Evolutionary conservation across 35 echinoderm and acorn worm genomes (phyloP), one percentile per base, ranked within the genome.

Genomic region (Amphiura filiformis): DNA sequence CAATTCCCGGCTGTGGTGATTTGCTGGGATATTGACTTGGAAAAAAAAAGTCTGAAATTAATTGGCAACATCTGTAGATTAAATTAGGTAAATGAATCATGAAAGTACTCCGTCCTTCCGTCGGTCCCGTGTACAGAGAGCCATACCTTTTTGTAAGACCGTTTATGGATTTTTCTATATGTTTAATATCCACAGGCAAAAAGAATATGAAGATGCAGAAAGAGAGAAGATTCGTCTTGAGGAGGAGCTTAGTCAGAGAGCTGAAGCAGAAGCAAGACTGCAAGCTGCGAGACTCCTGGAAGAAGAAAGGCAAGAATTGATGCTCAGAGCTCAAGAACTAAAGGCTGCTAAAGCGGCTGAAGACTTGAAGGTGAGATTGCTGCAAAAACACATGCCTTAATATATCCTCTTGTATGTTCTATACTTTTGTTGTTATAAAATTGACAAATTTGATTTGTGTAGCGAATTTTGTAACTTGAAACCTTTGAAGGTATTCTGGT

Each of bases 321-420:
- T 39, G 39, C 80, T 56, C 37, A 84, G 39, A 79, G 23, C 32
- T 12, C 52, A 65, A n/a, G 77, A 94, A 13, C 3, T 82, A 37
- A 81, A 81, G 42, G 88, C 85, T 39, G 70, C 37, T 14, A 76
- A 97, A 44, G 84, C 56, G 36, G 91, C 88, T 65, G 80, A 89
- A 44, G 78, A 90, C 35, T 65, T 97, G 15, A 93, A 88, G 88
- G 95, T 97, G 42, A 76, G 35, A 17, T 40, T n/a, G 28, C 17
- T n/a, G n/a, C 0, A n/a, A 22, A 0, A 28, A 83, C n/a, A n/a
- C n/a, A n/a, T n/a, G n/a, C 56, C 56, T 64, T 14, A 64, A 64
- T 14, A 28, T 64, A 64, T 64, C 14, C n/a, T n/a, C 56, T 64
- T n/a, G n/a, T n/a, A n/a, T n/a, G 32, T 15, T 20, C 15, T 20